Conservation (phyloP, 2,113 vertebrate species). For the Silurus glanis region DNA sequence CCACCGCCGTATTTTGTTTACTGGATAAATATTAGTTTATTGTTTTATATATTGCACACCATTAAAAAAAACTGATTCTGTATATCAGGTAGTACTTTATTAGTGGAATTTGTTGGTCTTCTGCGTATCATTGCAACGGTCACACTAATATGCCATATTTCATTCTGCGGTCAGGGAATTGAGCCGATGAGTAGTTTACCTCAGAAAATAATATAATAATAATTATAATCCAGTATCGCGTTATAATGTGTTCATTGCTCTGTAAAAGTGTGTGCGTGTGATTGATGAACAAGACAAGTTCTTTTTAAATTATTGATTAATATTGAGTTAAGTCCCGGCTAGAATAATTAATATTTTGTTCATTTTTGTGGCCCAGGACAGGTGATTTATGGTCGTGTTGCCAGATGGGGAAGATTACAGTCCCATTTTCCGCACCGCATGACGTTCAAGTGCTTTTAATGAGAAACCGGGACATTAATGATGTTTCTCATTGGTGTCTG, state of each 20-base stretch:
- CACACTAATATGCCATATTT: background rate
- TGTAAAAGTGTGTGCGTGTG: constrained; percentile 3
- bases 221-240: background rate
- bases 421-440: background rate
- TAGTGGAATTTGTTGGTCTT: too few relatives aligned
- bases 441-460: background rate
- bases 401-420: background rate
- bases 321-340: background rate
- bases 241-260: constrained; percentile 15
- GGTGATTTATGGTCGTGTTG: background rate
- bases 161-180: too few relatives aligned
- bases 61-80: too few relatives aligned
- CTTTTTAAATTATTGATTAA: constrained; percentile 33
- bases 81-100: too few relatives aligned
- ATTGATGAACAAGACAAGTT: constrained; percentile 37
- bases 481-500: too few relatives aligned
- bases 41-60: too few relatives aligned
- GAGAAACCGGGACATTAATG: too few relatives aligned
- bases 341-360: constrained; percentile 33
- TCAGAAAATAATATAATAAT: background rate
- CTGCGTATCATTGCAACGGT: too few relatives aligned
- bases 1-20: too few relatives aligned
- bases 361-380: constrained; percentile 14
- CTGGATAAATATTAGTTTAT: too few relatives aligned
- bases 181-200: background rate